These are phyloP conservation scores for Hetaerina titia DNA, from an alignment of 2,888 invertebrate species.

Conservation along the genomic window DNA sequence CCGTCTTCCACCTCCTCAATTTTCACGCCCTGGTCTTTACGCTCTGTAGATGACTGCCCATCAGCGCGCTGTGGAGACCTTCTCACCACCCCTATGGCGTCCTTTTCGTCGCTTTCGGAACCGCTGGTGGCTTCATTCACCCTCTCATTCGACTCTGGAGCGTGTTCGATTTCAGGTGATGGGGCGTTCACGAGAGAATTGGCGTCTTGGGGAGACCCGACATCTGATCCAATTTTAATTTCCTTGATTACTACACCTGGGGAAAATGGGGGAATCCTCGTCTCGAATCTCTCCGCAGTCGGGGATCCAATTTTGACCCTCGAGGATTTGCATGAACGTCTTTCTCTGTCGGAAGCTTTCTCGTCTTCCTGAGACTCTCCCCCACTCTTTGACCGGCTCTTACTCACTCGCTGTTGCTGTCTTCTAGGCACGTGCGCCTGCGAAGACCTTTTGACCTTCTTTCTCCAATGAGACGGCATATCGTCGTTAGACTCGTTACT, in stretches of 20 bases:
- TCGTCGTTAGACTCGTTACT: constrained; percentile 71
- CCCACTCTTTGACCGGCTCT: neutral
- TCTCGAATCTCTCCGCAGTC: constrained; percentile 13
- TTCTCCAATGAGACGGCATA: constrained; percentile 73
- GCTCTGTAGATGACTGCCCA: neutral
- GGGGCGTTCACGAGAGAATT: neutral
- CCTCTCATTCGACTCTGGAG: constrained; percentile 78
- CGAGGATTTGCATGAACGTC: neutral
- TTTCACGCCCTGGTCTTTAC: constrained; percentile 30
- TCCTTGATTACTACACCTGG: constrained; percentile 48
- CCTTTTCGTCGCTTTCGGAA: constrained; percentile 78
- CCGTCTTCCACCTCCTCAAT: constrained; percentile 46
- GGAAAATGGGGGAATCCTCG: constrained; percentile 36
- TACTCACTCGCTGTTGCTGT: neutral
- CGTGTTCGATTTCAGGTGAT: constrained; percentile 36
- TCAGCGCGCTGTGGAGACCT: constrained; percentile 58
- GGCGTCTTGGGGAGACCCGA: constrained; percentile 20
- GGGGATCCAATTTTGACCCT: constrained; percentile 17
- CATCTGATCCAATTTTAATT: constrained; percentile 22
- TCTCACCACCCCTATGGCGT: constrained; percentile 71
- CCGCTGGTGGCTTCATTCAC: constrained; percentile 78
- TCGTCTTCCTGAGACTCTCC: constrained; percentile 51
- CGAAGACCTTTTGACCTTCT: constrained; percentile 68
- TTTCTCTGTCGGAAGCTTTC: constrained; percentile 26
- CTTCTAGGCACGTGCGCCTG: constrained; percentile 10